Conservation (phyloP, 2,113 vertebrate genomes). For the Otocyon megalotis region DNA sequence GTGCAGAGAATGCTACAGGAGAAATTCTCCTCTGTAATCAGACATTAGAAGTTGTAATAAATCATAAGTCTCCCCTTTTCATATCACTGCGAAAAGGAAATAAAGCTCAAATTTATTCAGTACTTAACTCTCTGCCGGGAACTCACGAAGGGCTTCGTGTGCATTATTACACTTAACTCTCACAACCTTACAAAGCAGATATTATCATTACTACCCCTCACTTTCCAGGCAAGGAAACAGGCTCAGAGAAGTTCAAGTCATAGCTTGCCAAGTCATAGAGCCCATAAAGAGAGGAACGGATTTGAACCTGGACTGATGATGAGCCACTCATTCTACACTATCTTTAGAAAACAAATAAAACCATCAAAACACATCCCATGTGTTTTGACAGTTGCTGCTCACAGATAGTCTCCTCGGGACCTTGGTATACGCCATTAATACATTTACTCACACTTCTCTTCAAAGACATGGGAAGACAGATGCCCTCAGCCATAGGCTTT, state of each 20-base stretch:
- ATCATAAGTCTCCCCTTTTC: slow-evolving; percentile 26
- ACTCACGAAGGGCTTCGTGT: background rate
- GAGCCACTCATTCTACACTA: background rate
- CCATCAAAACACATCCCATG: background rate
- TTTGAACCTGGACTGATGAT: background rate
- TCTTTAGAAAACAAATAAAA: slow-evolving; percentile 25
- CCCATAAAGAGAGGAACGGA: background rate
- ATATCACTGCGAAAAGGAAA: slow-evolving; percentile 11
- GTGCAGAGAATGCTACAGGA: background rate
- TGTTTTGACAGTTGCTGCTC: background rate
- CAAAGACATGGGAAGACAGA: background rate
- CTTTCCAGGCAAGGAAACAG: background rate
- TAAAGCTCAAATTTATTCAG: slow-evolving; percentile 39
- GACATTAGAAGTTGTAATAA: background rate
- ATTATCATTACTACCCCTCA: background rate
- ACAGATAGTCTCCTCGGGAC: background rate
- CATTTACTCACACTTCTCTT: background rate
- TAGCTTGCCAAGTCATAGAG: background rate
- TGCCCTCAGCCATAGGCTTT: background rate
- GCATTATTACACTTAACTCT: background rate
- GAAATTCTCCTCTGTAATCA: slow-evolving; percentile 10
- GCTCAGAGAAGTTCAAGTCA: background rate
- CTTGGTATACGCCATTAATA: background rate
- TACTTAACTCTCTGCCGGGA: background rate
- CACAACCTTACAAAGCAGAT: background rate